Base-by-base conservation (phyloP, 2,888 invertebrate genomes). In the Phengaris alcon region DNA sequence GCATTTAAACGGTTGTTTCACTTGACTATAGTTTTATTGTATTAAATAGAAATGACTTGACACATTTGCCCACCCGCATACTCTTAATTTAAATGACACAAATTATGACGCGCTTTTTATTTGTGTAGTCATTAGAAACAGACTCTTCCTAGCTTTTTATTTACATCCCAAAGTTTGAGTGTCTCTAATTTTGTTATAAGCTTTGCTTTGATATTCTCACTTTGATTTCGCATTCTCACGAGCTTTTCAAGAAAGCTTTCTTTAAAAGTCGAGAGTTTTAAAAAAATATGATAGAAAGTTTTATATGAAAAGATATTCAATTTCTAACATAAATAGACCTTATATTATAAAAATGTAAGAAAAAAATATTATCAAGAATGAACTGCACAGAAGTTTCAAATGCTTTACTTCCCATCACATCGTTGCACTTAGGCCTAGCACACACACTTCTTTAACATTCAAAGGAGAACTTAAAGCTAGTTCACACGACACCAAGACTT, bases 401-500 rank as follows among this genome's bases (percentile, higher is more conserved):
- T 15, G 57, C 15, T 57, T n/a, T n/a, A 57, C 35, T 35, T 35
- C 35, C 35, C 35, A 35, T 2, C 35, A 35, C 35, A 35, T 35
- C 59, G 15, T 22, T 64, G 64, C 12, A 64, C 59, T 64, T 64
- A 10, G 10, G 35, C 22, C 9, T 64, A 22, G 64, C 5, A 64
- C 35, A 12, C 35, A 12, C 35, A 64, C 64, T 64, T 44, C 9
- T 35, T 52, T 10, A 12, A 5, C 35, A 9, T 22, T 59, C 22
- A 44, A 35, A 64, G 64, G 13, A 13, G 22, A 64, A 64, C 64
- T 64, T 54, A 15, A 48, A 54, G 54, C 44, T 44, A 68, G 44
- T 68, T 75, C 68, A 68, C 68, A 68, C 74, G 68, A 75, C 70
- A 75, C 75, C 55, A 75, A 57, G 22, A 91, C 91, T 91, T 82